These are phyloP conservation scores for Balaeniceps rex DNA, from an alignment of 2,113 vertebrate genomes.

Conservation along the genomic window DNA sequence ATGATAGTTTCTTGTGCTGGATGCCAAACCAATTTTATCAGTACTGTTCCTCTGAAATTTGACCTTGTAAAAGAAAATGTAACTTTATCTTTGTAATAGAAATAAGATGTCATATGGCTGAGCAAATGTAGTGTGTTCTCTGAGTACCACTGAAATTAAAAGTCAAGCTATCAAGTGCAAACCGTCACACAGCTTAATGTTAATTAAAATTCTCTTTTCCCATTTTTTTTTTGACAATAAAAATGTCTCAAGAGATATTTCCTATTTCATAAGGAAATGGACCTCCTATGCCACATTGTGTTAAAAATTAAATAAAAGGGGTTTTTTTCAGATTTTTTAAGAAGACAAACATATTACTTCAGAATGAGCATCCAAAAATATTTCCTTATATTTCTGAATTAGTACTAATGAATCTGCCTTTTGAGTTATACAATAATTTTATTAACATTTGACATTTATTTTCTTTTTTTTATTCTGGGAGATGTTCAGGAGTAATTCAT, in stretches of 20 bases:
- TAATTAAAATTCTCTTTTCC: conserved; percentile 50
- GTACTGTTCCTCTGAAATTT: conserved; percentile 35
- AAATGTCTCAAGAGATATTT: not conserved
- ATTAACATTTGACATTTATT: not conserved
- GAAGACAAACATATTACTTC: not conserved
- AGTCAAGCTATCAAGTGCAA: conserved; percentile 45
- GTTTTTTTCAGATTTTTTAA: not conserved
- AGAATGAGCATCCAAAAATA: not conserved
- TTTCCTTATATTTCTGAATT: not conserved
- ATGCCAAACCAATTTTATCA: conserved; percentile 41
- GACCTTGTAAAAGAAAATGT: conserved; percentile 39
- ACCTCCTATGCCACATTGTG: not conserved
- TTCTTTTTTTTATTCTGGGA: not conserved
- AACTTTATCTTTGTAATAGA: conserved; percentile 36
- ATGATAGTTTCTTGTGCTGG: not conserved
- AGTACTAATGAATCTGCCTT: not conserved
- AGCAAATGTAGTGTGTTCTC: not conserved
- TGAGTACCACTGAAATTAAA: conserved; percentile 48
- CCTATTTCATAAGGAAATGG: not conserved
- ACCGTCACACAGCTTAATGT: not conserved
- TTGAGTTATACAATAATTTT: not conserved
- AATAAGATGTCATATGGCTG: conserved; percentile 54
- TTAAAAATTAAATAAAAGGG: not conserved
- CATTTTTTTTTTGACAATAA: not conserved
- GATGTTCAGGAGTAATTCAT: not conserved